Conservation (phyloP, 2,797 vertebrate species). For the Eulemur albifrons region DNA sequence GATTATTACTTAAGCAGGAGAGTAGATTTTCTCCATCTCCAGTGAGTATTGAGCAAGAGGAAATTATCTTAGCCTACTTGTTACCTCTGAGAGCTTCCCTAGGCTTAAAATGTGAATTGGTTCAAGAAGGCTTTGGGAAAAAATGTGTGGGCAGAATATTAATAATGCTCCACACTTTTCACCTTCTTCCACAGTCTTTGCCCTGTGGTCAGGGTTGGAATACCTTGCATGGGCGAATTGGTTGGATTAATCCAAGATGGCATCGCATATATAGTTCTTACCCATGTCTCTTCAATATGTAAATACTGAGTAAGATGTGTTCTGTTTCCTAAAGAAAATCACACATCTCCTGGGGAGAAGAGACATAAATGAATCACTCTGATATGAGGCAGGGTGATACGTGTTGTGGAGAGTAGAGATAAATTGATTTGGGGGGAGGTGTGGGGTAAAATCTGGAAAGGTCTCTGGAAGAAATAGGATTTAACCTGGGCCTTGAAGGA, state of each 20-base stretch:
- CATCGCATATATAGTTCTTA: neutral
- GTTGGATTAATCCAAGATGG: neutral
- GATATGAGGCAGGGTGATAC: neutral
- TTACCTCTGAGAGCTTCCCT: conserved; percentile 45
- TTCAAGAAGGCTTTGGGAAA: neutral
- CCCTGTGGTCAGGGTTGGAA: neutral
- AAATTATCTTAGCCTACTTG: conserved; percentile 57
- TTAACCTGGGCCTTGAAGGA: conserved; percentile 17
- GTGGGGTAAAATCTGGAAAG: conserved; percentile 6
- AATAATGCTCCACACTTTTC: neutral
- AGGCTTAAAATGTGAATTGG: conserved; percentile 19
- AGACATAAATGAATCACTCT: neutral
- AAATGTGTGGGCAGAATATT: conserved; percentile 2
- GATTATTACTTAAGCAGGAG: conserved; percentile 58
- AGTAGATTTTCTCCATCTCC: conserved; percentile 61
- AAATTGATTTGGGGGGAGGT: neutral
- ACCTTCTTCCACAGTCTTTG: neutral
- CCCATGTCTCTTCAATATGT: neutral
- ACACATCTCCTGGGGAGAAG: neutral
- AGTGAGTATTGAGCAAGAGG: conserved; percentile 59
- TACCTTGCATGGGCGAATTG: neutral
- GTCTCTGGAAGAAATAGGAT: conserved; percentile 8
- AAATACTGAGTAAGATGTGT: neutral
- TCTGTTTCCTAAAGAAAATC: conserved; percentile 4
- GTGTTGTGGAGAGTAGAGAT: neutral